These are phyloP conservation scores for Physocephala rufipes DNA, from an alignment of 2,888 invertebrate genomes.

Conservation along the genomic window DNA sequence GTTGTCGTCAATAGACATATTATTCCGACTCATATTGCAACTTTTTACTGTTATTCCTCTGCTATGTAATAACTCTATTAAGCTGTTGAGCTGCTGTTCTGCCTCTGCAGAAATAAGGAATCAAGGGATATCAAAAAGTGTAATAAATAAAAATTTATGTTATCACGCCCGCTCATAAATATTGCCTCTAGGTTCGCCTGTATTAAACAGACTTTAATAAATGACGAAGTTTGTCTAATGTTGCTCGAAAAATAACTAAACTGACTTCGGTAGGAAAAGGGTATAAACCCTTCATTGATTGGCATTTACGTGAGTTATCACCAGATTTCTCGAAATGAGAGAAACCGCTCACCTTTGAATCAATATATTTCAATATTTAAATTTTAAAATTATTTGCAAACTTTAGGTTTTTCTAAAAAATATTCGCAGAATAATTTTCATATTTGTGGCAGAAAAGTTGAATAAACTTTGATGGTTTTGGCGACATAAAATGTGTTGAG, in stretches of 20 bases:
- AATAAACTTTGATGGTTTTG: constrained; percentile 14
- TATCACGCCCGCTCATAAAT: no score
- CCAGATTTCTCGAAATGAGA: not conserved
- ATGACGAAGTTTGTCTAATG: no score
- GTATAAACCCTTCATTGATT: no score
- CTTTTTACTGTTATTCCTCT: constrained; percentile 28
- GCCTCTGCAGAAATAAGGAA: no score
- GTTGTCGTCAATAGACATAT: no score
- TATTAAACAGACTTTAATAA: no score
- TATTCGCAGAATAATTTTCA: constrained; percentile 21
- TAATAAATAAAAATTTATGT: not conserved
- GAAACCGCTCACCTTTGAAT: not conserved
- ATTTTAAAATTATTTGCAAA: not conserved
- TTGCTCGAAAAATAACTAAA: no score
- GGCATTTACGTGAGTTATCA: no score
- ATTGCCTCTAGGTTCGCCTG: no score
- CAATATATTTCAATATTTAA: not conserved
- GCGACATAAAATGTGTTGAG: not conserved
- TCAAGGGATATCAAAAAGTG: not conserved
- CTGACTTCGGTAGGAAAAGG: no score
- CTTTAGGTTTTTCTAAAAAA: constrained; percentile 16
- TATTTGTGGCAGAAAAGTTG: constrained; percentile 12
- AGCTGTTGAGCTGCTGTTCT: not conserved
- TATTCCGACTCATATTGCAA: not conserved
- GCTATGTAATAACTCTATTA: constrained; percentile 19